These are phyloP conservation scores for Lateolabrax maculatus DNA, from an alignment of 2,797 vertebrate genomes.

Conservation along the genomic window DNA sequence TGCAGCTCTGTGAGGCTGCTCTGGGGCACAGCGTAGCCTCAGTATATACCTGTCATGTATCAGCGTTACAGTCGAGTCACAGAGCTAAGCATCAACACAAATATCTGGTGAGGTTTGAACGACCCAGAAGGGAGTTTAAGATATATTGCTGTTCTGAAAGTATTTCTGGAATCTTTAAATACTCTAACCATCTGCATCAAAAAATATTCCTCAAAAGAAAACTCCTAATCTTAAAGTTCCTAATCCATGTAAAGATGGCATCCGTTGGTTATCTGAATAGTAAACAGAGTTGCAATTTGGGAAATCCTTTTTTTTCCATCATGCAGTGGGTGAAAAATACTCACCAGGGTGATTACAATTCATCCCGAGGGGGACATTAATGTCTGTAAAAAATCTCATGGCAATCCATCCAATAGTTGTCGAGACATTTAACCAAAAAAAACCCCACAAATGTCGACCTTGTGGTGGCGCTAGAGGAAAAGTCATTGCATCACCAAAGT, in stretches of 20 bases:
- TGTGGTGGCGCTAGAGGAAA: too few relatives aligned
- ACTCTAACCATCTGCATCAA: not conserved
- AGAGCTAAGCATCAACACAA: not conserved
- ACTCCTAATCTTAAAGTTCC: not conserved
- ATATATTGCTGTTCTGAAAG: not conserved
- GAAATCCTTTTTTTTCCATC: not conserved
- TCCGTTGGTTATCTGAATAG: not conserved
- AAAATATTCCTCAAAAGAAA: not conserved
- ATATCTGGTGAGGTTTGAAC: not conserved
- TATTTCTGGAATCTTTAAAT: not conserved
- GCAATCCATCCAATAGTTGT: not conserved
- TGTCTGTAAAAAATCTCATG: not conserved
- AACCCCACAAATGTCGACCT: too few relatives aligned
- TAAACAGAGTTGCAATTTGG: not conserved
- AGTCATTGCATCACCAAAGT: not conserved
- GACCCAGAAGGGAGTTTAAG: not conserved
- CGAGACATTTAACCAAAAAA: not conserved
- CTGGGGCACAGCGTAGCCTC: too few relatives aligned
- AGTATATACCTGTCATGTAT: conserved; percentile 3
- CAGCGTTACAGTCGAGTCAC: not conserved
- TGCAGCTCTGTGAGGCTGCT: conserved; percentile 19
- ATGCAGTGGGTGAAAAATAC: too few relatives aligned
- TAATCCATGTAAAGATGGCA: not conserved
- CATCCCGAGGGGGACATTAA: not conserved
- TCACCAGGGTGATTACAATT: not conserved